Evolutionary conservation across 2,888 invertebrate species (phyloP).

Genomic region (Drosophila percnosoma): DNA sequence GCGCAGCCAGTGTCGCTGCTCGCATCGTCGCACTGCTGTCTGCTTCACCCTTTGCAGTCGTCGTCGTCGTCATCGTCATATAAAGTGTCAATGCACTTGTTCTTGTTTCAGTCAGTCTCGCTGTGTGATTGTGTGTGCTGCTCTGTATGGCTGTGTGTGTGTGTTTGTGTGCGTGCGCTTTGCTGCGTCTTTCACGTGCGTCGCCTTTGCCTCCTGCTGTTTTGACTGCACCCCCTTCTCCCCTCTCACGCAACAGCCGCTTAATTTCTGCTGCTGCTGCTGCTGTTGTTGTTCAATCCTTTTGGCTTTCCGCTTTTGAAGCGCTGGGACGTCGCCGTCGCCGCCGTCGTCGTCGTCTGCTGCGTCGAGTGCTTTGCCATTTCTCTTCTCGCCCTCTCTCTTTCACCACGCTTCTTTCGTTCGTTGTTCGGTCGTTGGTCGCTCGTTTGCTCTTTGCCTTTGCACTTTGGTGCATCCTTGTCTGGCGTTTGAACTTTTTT

Average conservation of each 20-base stretch:
- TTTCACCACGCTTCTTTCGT: conserved; percentile 22
- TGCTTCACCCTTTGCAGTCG: conserved; percentile 75
- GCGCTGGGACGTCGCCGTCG: conserved; percentile 56
- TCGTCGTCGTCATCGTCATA: conserved; percentile 51
- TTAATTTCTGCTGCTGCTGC: conserved; percentile 1
- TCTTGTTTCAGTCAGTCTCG: conserved; percentile 67
- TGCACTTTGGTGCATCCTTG: conserved; percentile 81
- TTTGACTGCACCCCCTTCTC: conserved; percentile 46
- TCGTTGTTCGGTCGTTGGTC: conserved; percentile 48
- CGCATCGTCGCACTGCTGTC: conserved; percentile 44
- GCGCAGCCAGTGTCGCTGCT: conserved; percentile 58
- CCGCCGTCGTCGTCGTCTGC: conserved; percentile 62
- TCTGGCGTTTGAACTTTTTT: conserved; percentile 81
- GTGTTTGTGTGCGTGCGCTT: conserved; percentile 65
- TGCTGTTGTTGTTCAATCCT: conserved; percentile 69
- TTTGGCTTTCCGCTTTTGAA: conserved; percentile 77
- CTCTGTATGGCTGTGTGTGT: conserved; percentile 28
- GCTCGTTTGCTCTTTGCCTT: conserved; percentile 72
- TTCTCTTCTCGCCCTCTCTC: conserved; percentile 21
- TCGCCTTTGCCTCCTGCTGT: conserved; percentile 77
- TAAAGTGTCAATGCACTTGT: conserved; percentile 84
- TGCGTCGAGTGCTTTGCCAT: conserved; percentile 64
- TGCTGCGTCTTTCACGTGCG: conserved; percentile 79
- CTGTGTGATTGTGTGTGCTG: conserved; percentile 35
- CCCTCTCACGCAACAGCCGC: not conserved